These are phyloP conservation scores for Phlogophora meticulosa DNA, from an alignment of 2,888 invertebrate species.

Conservation along the genomic window DNA sequence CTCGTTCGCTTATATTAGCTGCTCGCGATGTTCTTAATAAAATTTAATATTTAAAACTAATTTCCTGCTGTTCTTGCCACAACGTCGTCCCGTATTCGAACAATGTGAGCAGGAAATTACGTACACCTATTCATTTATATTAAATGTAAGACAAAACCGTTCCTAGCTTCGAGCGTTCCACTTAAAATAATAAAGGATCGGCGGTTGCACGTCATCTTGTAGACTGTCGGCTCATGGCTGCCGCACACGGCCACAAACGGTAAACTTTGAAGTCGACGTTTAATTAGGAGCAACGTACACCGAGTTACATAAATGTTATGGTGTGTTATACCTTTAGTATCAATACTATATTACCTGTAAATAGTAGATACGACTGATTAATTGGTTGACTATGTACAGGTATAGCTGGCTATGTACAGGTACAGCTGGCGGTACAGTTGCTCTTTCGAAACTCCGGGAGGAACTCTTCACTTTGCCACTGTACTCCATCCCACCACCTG, in stretches of 20 bases:
- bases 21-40: conserved; percentile 23
- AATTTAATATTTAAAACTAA: conserved; percentile 42
- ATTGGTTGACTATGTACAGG: too few relatives aligned
- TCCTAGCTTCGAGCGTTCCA: background rate
- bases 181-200: conserved; percentile 9
- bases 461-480: too few relatives aligned
- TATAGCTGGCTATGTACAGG: too few relatives aligned
- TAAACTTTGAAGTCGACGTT: background rate
- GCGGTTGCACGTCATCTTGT: background rate
- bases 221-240: background rate
- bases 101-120: conserved; percentile 39
- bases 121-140: conserved; percentile 14
- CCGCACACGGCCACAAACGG: too few relatives aligned
- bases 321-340: too few relatives aligned
- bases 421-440: too few relatives aligned
- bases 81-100: conserved; percentile 7
- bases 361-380: too few relatives aligned
- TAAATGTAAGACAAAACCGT: conserved; percentile 8
- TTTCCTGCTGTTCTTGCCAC: conserved; percentile 15
- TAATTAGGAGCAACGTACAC: background rate
- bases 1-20: conserved; percentile 7
- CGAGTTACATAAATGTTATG: too few relatives aligned
- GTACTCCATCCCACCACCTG: too few relatives aligned
- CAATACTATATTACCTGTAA: too few relatives aligned
- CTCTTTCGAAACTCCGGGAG: too few relatives aligned